Percentiles rank a stretch among this genome's conserved stretches.
phyloP scores from a whole-genome alignment of 2,113 vertebrate genomes.

The Acanthochromis polyacanthus region DNA sequence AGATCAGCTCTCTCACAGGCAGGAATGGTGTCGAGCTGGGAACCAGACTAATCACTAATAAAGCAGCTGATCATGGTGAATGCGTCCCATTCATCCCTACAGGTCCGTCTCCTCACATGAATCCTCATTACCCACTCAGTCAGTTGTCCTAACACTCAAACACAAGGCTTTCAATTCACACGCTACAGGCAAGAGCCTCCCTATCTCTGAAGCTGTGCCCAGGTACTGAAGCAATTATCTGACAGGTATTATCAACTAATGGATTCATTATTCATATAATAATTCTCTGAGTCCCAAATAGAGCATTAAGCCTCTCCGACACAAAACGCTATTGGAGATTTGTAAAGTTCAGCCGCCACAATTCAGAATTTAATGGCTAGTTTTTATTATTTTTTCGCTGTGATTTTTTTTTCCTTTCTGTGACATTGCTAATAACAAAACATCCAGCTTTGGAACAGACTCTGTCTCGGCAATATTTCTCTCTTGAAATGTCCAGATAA shows the following conservation, averaged over 20 bases:
- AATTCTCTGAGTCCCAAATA: neutral
- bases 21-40: constrained; percentile 2
- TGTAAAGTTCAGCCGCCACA: neutral
- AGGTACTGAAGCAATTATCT: constrained; percentile 28
- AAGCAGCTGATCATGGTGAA: constrained; percentile 36
- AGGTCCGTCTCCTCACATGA: constrained; percentile 15
- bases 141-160: constrained; percentile 33
- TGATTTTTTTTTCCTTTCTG: too few relatives aligned
- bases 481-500: too few relatives aligned
- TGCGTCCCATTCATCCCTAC: constrained; percentile 6
- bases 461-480: too few relatives aligned
- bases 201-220: neutral
- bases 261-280: constrained; percentile 13
- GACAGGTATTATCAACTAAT: neutral
- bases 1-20: constrained; percentile 12
- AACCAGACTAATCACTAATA: constrained; percentile 20
- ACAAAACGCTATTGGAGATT: neutral
- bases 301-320: neutral
- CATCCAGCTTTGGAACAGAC: too few relatives aligned
- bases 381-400: neutral
- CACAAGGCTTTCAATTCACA: neutral
- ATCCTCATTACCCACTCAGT: constrained; percentile 40
- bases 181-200: constrained; percentile 2
- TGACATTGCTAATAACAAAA: too few relatives aligned
- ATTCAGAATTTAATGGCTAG: neutral